phyloP scores from a whole-genome alignment of 2,888 invertebrate genomes.

The Serripes groenlandicus region DNA sequence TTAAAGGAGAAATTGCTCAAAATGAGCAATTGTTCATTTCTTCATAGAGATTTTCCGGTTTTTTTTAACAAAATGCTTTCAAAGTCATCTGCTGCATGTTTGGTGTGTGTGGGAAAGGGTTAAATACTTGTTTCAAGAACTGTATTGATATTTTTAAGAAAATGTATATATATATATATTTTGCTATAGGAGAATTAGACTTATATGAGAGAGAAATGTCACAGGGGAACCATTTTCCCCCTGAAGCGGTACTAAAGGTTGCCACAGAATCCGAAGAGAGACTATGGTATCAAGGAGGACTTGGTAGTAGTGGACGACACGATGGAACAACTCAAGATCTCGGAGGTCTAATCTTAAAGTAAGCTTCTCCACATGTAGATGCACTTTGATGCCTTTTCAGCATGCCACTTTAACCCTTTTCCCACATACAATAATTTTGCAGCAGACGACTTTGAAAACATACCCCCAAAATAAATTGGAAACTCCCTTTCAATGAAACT shows the following conservation, averaged over 20 bases:
- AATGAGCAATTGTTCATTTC: background rate
- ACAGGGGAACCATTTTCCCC: constrained; percentile 62
- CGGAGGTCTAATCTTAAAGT: constrained; percentile 50
- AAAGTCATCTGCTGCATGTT: background rate
- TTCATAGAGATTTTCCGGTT: background rate
- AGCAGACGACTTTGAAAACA: background rate
- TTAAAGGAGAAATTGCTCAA: background rate
- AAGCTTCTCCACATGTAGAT: too few relatives aligned
- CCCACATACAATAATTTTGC: background rate
- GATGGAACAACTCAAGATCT: constrained; percentile 45
- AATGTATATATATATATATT: background rate
- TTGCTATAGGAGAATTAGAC: background rate
- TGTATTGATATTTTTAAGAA: background rate
- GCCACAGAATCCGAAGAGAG: constrained; percentile 73
- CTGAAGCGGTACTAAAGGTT: constrained; percentile 70
- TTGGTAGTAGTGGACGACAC: constrained; percentile 49
- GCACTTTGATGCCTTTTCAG: too few relatives aligned
- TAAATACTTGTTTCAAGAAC: background rate
- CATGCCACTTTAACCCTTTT: background rate
- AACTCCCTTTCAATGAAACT: background rate
- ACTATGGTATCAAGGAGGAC: constrained; percentile 68
- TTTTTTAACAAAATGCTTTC: background rate
- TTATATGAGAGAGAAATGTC: constrained; percentile 20
- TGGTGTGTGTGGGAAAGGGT: background rate
- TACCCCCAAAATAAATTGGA: background rate